Percentiles rank a stretch among this genome's conserved stretches.
phyloP scores from a whole-genome alignment of 1,140 invertebrate species.

The Drosophila gunungcola region DNA sequence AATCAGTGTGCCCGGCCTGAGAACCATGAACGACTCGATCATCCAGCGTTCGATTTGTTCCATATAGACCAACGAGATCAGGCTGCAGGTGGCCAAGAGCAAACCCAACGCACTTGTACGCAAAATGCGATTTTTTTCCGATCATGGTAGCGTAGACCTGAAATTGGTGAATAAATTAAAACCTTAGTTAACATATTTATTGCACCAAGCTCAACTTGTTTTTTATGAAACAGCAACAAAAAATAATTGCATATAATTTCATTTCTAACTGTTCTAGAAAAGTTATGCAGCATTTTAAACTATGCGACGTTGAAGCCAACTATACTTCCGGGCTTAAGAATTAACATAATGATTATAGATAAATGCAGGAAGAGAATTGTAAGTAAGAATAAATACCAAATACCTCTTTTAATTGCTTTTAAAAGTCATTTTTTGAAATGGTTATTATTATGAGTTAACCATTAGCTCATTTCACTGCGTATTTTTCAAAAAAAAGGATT shows the following conservation, averaged over 20 bases:
- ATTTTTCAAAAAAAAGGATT: no score
- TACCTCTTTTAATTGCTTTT: neutral
- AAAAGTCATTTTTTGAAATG: neutral
- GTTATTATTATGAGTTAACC: no score
- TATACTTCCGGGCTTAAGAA: no score
- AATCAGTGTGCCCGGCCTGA: slow-evolving; percentile 86
- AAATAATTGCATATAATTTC: no score
- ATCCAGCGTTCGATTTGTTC: slow-evolving; percentile 47
- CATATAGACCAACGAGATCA: slow-evolving; percentile 43
- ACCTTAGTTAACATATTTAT: neutral
- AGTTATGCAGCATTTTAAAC: no score
- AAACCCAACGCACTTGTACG: slow-evolving; percentile 54
- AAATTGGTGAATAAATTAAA: neutral
- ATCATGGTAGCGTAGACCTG: slow-evolving; percentile 42
- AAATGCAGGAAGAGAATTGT: no score
- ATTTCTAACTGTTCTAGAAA: no score
- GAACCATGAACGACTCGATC: slow-evolving; percentile 61
- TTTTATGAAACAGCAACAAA: no score
- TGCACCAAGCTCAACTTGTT: neutral
- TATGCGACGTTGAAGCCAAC: no score
- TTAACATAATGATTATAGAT: no score
- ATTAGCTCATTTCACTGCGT: no score
- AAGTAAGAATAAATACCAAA: no score
- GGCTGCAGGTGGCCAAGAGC: slow-evolving; percentile 26
- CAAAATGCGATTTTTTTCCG: slow-evolving; percentile 53